A percentile compares a stretch with the other conserved stretches of the same genome.
Evolutionary conservation across 2,797 vertebrate species (phyloP).

Genomic region (Muscicapa comitata): DNA sequence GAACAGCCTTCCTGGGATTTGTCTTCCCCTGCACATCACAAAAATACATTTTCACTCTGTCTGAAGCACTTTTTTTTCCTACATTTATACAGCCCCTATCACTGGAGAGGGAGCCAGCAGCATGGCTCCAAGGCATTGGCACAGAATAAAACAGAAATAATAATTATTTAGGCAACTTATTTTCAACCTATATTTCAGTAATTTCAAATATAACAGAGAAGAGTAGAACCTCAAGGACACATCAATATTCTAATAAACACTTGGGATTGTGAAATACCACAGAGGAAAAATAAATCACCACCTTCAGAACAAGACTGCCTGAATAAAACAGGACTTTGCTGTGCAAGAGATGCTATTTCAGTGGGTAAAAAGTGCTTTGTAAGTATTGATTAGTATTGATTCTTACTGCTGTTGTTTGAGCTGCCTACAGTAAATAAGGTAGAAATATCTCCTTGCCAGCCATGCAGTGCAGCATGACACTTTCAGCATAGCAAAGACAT

Average conservation of each 20-base stretch:
- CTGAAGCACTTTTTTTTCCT: neutral
- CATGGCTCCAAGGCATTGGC: neutral
- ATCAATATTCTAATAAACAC: neutral
- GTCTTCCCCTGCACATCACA: neutral
- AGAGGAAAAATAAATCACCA: neutral
- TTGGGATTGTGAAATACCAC: neutral
- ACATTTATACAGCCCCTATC: neutral
- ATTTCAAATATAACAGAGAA: neutral
- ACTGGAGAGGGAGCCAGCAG: neutral
- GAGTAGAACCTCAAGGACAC: neutral
- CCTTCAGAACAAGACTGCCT: neutral
- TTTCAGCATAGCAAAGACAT: neutral
- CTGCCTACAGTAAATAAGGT: neutral
- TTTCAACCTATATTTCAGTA: neutral
- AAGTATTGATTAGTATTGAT: neutral
- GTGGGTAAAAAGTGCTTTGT: neutral
- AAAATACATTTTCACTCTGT: neutral
- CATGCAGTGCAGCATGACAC: neutral
- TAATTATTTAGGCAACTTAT: neutral
- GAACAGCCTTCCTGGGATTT: neutral
- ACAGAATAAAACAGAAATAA: neutral
- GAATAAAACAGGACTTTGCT: neutral
- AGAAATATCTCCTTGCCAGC: neutral
- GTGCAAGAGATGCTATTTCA: neutral
- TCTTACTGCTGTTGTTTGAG: neutral